These are phyloP conservation scores for Paramisgurnus dabryanus DNA, from an alignment of 2,113 vertebrate species.

Conservation along the genomic window DNA sequence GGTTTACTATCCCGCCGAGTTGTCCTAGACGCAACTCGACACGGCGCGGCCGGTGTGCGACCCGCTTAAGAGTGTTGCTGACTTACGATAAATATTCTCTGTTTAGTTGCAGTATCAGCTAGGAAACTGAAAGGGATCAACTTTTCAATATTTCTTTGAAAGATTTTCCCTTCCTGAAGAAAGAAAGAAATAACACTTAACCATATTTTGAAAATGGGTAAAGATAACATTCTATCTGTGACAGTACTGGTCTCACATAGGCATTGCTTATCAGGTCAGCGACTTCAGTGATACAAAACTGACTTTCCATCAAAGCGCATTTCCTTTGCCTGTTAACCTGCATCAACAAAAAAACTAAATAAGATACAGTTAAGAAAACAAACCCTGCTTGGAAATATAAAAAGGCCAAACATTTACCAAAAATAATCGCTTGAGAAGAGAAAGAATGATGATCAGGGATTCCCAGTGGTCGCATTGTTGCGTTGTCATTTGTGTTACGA, in stretches of 20 bases:
- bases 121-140: conserved; percentile 11
- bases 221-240: background rate
- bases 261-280: background rate
- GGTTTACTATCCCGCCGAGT: too few relatives aligned
- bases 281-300: background rate
- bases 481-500: conserved; percentile 16
- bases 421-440: background rate
- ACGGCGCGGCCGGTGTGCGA: too few relatives aligned
- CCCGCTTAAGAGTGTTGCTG: background rate
- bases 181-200: background rate
- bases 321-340: background rate
- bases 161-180: too few relatives aligned
- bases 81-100: background rate
- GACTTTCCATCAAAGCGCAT: background rate
- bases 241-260: background rate
- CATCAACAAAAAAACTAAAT: background rate
- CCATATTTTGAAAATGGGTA: too few relatives aligned
- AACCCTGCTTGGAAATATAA: too few relatives aligned
- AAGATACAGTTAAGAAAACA: too few relatives aligned
- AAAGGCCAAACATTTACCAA: background rate
- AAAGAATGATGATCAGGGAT: background rate
- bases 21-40: too few relatives aligned
- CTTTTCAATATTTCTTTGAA: background rate
- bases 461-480: conserved; percentile 25
- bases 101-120: background rate